Evolutionary conservation across 2,888 invertebrate species (phyloP).

Genomic region (Scaptomyza reducta): DNA sequence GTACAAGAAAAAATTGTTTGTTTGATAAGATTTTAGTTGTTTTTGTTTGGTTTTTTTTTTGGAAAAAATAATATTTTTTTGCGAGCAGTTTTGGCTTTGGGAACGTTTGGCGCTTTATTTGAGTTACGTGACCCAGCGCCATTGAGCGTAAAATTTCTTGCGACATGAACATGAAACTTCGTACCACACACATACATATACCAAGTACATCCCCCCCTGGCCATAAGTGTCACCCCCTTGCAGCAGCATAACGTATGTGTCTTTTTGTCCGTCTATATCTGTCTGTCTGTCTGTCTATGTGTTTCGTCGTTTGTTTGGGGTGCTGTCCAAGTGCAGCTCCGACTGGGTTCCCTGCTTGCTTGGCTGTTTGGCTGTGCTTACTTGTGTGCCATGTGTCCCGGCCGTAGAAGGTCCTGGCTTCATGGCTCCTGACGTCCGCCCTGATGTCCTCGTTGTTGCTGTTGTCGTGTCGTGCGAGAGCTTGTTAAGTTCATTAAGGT

Average conservation of each 20-base stretch:
- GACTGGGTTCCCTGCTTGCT: conserved; percentile 11
- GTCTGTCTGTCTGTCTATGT: conserved; percentile 10
- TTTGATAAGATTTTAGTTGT: conserved; percentile 10
- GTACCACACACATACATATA: conserved; percentile 42
- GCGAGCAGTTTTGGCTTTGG: conserved; percentile 40
- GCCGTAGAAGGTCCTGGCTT: conserved; percentile 26
- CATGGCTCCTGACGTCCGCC: conserved; percentile 11
- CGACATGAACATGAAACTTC: conserved; percentile 73
- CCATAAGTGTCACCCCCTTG: too few species aligned
- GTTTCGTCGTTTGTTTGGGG: conserved; percentile 21
- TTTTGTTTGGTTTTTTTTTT: background rate
- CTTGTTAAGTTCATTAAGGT: conserved; percentile 80
- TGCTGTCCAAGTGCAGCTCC: conserved; percentile 53
- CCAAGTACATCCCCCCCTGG: conserved; percentile 9
- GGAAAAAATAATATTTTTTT: conserved; percentile 11
- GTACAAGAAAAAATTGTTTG: conserved; percentile 5
- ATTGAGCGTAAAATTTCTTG: conserved; percentile 73
- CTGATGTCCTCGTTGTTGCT: conserved; percentile 22
- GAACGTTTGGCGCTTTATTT: conserved; percentile 73
- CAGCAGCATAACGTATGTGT: conserved; percentile 36
- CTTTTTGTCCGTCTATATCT: conserved; percentile 40
- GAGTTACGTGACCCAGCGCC: conserved; percentile 78
- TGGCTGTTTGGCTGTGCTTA: conserved; percentile 8
- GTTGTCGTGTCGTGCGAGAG: conserved; percentile 64
- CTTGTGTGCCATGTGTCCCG: conserved; percentile 38